These are phyloP conservation scores for Globodera ellingtonae DNA, from an alignment of 1,140 invertebrate species.

Conservation along the genomic window DNA sequence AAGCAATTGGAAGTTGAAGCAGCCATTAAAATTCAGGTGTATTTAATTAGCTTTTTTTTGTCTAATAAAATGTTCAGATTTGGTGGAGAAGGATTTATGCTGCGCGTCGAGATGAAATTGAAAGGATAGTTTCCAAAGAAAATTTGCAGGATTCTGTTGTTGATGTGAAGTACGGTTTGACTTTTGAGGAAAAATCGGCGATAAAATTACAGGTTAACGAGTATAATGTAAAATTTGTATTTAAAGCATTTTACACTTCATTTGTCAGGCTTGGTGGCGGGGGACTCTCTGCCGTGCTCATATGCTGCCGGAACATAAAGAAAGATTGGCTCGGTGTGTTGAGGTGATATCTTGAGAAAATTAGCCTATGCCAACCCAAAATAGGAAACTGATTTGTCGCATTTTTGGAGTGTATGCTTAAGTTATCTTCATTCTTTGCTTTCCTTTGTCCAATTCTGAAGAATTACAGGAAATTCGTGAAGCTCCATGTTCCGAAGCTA, in stretches of 20 bases:
- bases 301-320: conserved; percentile 15
- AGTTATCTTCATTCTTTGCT: too few species aligned
- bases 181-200: neutral
- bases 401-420: too few species aligned
- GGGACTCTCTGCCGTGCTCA: conserved; percentile 9
- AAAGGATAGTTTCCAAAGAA: neutral
- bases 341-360: neutral
- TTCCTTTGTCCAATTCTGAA: too few species aligned
- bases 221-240: neutral
- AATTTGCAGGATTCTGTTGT: neutral
- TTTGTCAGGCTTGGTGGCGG: conserved; percentile 30
- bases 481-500: conserved; percentile 22
- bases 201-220: conserved; percentile 9
- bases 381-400: too few species aligned
- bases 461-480: conserved; percentile 5
- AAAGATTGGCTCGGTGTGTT: conserved; percentile 13
- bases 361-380: too few species aligned
- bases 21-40: conserved; percentile 13
- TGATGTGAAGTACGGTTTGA: neutral
- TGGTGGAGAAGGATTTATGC: conserved; percentile 1
- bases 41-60: too few species aligned
- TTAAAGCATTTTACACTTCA: neutral
- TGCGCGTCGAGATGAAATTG: neutral
- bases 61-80: neutral
- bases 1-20: neutral